A percentile compares a stretch with the other conserved stretches of the same genome.
These are phyloP conservation scores for Malacoctenus gilli DNA, from an alignment of 2,797 vertebrate species.

Conservation along the genomic window DNA sequence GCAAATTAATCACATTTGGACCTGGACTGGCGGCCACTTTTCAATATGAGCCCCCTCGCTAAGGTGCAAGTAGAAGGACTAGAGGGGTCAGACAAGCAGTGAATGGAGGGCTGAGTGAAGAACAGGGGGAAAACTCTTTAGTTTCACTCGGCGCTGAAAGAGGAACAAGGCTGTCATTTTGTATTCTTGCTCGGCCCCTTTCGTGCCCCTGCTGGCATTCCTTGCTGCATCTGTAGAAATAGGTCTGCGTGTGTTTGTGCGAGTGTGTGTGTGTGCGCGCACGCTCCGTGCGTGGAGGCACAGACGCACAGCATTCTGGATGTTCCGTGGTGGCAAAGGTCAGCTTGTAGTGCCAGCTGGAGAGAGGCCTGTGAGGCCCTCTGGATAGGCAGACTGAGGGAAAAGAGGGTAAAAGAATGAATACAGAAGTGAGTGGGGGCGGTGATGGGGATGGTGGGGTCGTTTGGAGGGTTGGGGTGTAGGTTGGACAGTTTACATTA, in stretches of 20 bases:
- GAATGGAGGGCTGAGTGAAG: constrained; percentile 67
- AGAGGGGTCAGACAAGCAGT: constrained; percentile 74
- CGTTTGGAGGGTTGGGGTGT: constrained; percentile 2
- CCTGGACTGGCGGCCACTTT: constrained; percentile 83
- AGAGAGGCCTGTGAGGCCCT: constrained; percentile 79
- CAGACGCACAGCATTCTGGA: constrained; percentile 72
- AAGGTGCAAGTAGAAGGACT: constrained; percentile 83
- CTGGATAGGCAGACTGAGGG: constrained; percentile 57
- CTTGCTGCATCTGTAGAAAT: constrained; percentile 77
- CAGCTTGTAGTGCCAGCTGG: constrained; percentile 89
- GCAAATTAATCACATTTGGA: constrained; percentile 94
- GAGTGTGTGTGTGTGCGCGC: constrained; percentile 45
- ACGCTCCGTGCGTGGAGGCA: constrained; percentile 37
- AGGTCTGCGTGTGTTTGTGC: constrained; percentile 45
- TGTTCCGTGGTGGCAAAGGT: constrained; percentile 83
- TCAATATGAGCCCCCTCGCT: constrained; percentile 77
- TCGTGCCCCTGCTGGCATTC: constrained; percentile 78
- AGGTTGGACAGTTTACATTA: no score
- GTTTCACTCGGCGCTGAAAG: constrained; percentile 82
- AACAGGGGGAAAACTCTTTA: constrained; percentile 77
- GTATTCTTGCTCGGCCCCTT: constrained; percentile 67
- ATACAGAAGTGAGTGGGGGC: constrained; percentile 16
- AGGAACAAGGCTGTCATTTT: constrained; percentile 84
- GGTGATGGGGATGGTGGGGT: no score
- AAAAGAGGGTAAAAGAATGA: constrained; percentile 34